Evolutionary conservation across 2,797 vertebrate species (phyloP).

Genomic region (Typhlichthys subterraneus): DNA sequence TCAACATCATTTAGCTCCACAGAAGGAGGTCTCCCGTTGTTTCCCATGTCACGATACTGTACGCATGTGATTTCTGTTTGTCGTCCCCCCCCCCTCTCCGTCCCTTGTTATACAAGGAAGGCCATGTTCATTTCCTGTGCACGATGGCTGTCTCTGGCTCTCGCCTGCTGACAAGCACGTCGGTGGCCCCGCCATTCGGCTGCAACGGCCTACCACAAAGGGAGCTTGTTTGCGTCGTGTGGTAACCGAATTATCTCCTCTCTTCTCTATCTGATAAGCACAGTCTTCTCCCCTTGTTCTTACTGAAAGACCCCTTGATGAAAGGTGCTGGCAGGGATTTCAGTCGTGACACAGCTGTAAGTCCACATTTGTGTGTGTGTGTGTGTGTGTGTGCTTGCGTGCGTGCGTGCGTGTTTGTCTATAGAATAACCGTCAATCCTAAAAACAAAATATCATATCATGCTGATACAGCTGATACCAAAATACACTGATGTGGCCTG

Average conservation of each 20-base stretch:
- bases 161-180: constrained; percentile 42
- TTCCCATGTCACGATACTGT: constrained; percentile 21
- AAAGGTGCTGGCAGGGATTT: constrained; percentile 70
- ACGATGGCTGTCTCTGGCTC: constrained; percentile 20
- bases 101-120: constrained; percentile 31
- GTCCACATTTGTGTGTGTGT: constrained; percentile 31
- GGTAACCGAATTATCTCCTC: constrained; percentile 54
- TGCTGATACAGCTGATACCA: too few species aligned
- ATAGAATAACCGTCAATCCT: too few species aligned
- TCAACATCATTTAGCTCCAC: constrained; percentile 61
- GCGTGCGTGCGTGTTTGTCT: not conserved
- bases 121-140: constrained; percentile 25
- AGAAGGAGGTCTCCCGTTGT: constrained; percentile 43
- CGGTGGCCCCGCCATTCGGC: constrained; percentile 49
- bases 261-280: constrained; percentile 19
- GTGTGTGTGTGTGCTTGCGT: constrained; percentile 2
- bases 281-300: constrained; percentile 42
- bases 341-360: constrained; percentile 59
- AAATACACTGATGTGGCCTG: too few species aligned
- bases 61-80: constrained; percentile 17
- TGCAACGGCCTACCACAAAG: constrained; percentile 51
- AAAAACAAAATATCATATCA: too few species aligned
- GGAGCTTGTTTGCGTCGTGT: constrained; percentile 56
- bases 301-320: constrained; percentile 54
- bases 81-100: constrained; percentile 10